phyloP scores from a whole-genome alignment of 2,113 vertebrate species.

The Nesoenas mayeri region DNA sequence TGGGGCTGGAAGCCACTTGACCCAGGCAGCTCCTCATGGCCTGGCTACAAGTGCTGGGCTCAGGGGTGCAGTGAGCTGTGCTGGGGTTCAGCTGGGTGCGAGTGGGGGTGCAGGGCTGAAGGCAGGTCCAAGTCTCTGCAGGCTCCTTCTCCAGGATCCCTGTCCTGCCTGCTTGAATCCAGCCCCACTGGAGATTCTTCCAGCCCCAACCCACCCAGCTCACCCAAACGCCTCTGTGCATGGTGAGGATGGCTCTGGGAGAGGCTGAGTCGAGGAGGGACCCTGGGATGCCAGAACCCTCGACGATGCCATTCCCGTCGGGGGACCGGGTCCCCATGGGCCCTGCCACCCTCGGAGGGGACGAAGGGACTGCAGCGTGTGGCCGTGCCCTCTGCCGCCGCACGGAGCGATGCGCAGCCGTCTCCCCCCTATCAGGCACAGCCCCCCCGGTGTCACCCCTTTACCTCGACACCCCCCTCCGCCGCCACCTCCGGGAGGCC shows the following conservation, averaged over 20 bases:
- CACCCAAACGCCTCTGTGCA: fast-evolving
- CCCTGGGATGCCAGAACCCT: neutral
- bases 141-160: neutral
- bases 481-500: neutral
- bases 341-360: neutral
- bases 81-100: neutral
- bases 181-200: neutral
- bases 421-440: neutral
- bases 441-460: neutral
- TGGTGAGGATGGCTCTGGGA: neutral
- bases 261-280: neutral
- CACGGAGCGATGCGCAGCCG: neutral
- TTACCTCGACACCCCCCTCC: neutral
- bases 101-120: fast-evolving
- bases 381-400: neutral
- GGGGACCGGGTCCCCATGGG: fast-evolving
- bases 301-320: too few species aligned
- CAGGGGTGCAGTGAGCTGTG: neutral
- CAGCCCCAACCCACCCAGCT: neutral
- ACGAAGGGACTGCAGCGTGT: neutral
- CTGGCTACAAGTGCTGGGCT: fast-evolving
- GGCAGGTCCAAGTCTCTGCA: neutral
- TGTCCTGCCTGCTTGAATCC: neutral
- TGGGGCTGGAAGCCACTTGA: neutral
- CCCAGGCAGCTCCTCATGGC: neutral